Evolutionary conservation across 2,797 vertebrate species (phyloP).

Genomic region (Myoxocephalus aenaeus): DNA sequence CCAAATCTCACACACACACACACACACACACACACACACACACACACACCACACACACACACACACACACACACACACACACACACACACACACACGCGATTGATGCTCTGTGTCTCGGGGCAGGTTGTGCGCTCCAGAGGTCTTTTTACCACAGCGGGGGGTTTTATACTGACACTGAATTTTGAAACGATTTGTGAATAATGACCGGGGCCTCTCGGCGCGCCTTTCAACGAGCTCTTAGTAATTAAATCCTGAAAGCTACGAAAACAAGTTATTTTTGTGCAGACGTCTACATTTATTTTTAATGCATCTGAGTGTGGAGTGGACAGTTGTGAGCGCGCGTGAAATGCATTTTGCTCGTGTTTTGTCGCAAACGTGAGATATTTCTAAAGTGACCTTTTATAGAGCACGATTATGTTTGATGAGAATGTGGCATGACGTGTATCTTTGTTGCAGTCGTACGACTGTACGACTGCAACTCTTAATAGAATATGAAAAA

Average conservation of each 20-base stretch:
- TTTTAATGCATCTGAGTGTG: neutral
- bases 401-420: neutral
- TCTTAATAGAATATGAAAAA: neutral
- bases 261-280: slow-evolving; percentile 32
- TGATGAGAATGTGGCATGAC: neutral
- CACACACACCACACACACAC: slow-evolving; percentile 11
- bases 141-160: slow-evolving; percentile 51
- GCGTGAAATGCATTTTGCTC: too few species aligned
- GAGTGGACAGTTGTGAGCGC: neutral
- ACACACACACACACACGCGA: slow-evolving; percentile 14
- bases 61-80: too few species aligned
- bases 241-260: slow-evolving; percentile 41
- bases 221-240: slow-evolving; percentile 51
- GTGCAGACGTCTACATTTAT: slow-evolving; percentile 27
- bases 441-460: neutral
- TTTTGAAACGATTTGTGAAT: slow-evolving; percentile 60
- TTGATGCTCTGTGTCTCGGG: slow-evolving; percentile 62
- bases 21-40: too few species aligned
- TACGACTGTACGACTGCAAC: neutral
- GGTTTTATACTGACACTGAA: slow-evolving; percentile 45
- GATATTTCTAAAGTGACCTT: neutral
- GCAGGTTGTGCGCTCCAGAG: slow-evolving; percentile 57
- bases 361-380: neutral
- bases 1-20: neutral
- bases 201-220: slow-evolving; percentile 38